phyloP scores from a whole-genome alignment of 2,113 vertebrate species.

The Tapirus terrestris region DNA sequence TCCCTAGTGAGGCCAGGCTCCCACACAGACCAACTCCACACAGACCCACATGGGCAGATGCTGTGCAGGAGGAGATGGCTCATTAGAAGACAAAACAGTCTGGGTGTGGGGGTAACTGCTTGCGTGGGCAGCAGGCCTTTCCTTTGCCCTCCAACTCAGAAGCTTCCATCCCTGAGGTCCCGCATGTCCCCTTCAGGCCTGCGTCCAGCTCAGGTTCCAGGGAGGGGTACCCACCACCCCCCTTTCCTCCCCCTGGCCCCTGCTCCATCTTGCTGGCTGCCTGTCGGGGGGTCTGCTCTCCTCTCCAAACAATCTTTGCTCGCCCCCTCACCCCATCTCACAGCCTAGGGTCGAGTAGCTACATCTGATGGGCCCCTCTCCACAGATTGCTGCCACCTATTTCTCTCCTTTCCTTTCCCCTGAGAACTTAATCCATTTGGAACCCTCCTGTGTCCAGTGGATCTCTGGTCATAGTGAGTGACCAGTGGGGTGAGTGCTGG shows the following conservation, averaged over 20 bases:
- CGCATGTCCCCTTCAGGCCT: not conserved
- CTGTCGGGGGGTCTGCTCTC: not conserved
- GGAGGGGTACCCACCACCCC: too few species aligned
- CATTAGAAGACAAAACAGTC: not conserved
- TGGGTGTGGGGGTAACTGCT: not conserved
- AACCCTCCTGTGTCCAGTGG: not conserved
- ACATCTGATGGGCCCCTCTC: not conserved
- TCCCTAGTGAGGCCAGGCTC: not conserved
- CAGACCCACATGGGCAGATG: not conserved
- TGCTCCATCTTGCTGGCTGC: not conserved
- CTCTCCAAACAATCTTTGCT: not conserved
- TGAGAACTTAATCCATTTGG: not conserved
- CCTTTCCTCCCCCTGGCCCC: not conserved
- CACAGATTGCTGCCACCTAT: not conserved
- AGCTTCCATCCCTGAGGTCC: not conserved
- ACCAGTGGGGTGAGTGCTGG: not conserved
- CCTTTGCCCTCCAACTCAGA: not conserved
- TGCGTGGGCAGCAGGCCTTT: not conserved
- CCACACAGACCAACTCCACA: not conserved
- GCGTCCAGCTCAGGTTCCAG: not conserved
- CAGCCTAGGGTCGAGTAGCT: not conserved
- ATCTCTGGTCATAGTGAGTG: not conserved
- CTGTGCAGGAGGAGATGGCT: not conserved
- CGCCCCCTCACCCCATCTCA: not conserved
- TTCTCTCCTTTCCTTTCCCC: not conserved